Conservation (phyloP, 2,888 invertebrate genomes). For the Drosophila quasianomalipes region DNA sequence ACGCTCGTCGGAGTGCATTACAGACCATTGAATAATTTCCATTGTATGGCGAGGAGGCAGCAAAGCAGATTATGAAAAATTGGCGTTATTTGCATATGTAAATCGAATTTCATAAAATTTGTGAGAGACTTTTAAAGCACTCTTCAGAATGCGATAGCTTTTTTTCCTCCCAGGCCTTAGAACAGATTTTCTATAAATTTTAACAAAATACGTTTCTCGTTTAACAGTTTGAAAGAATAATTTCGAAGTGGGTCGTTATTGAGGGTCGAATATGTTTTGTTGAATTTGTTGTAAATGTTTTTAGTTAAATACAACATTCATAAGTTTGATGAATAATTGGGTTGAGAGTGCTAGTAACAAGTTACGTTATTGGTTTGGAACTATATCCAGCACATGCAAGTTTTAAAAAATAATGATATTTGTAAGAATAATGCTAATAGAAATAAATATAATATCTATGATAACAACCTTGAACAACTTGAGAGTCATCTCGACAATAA, state of each 20-base stretch:
- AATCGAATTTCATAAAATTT: conserved; percentile 84
- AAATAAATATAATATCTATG: conserved; percentile 64
- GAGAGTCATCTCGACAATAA: conserved; percentile 92
- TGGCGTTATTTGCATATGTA: conserved; percentile 85
- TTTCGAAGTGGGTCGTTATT: background rate
- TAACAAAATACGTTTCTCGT: conserved; percentile 4
- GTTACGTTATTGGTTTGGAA: background rate
- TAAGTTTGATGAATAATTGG: background rate
- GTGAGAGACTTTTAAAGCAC: conserved; percentile 70
- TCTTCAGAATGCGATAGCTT: conserved; percentile 57
- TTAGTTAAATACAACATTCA: background rate
- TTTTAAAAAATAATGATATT: background rate
- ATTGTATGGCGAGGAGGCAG: conserved; percentile 67
- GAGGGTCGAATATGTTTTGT: conserved; percentile 2
- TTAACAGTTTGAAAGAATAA: conserved; percentile 10
- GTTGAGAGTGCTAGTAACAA: background rate
- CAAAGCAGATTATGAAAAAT: conserved; percentile 84
- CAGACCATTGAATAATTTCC: conserved; percentile 84
- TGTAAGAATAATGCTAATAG: conserved; percentile 67
- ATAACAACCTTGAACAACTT: conserved; percentile 90
- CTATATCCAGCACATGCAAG: background rate
- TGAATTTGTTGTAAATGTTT: background rate
- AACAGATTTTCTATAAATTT: conserved; percentile 23
- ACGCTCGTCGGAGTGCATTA: conserved; percentile 69
- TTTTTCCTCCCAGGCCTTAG: conserved; percentile 16